Evolutionary conservation across 2,797 vertebrate genomes (phyloP), one percentile per base, ranked within the genome.

Genomic region (Lemur catta): DNA sequence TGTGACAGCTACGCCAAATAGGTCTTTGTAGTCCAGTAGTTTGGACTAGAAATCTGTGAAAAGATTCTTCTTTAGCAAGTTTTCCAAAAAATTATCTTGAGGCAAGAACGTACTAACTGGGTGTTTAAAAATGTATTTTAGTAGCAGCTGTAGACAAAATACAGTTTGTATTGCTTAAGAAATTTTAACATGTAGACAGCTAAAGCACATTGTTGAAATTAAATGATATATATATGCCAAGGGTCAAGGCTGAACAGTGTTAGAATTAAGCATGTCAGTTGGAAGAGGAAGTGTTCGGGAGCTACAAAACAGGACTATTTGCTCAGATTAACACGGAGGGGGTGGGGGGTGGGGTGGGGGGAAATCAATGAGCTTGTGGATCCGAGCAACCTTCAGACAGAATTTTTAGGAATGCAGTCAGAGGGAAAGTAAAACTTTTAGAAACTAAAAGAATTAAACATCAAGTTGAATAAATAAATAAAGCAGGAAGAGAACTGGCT

Each of bases 51-150:
- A 97, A 95, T 89, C 92, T 90, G 30, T 41, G 63, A 85, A 85
- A 97, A 94, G 46, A 63, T 1, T 82, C 63, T 93, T 94, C 89
- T 96, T 84, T 94, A 20, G 88, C 82, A 97, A 88, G 59, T 69
- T 95, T 98, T 97, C 93, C 80, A 95, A 80, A 78, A 79, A 93
- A 88, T 96, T 97, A 96, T 97, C 87, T 96, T 72, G 57, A 97
- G 89, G 69, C 35, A 89, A 97, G 38, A 79, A 72, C 71, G 33
- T 59, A 93, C 52, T 90, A 97, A 96, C 75, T 30, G 0, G 3
- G 20, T 97, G 78, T 94, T 97, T 80, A 74, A 89, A 96, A 91
- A 89, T 26, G 10, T 93, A 22, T 65, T 84, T 85, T 63, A 91
- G 59, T 89, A 96, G 95, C 89, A 98, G 69, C 75, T 95, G 72